Evolutionary conservation across 2,797 vertebrate genomes (phyloP).

Genomic region (Sebastes reedi): DNA sequence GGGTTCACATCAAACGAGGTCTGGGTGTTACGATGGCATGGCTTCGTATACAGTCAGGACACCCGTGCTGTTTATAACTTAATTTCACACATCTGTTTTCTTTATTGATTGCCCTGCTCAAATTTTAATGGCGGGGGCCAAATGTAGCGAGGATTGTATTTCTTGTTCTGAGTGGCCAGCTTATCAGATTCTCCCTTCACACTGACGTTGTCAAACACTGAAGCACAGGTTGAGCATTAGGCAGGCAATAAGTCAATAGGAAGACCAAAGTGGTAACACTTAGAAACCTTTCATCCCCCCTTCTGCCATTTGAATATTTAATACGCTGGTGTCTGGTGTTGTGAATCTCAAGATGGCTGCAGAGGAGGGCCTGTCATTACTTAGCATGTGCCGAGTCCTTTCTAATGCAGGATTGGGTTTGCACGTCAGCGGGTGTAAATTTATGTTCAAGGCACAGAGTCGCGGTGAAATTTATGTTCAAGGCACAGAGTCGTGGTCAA

Average conservation of each 20-base stretch:
- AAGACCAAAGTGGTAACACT: constrained; percentile 64
- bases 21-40: constrained; percentile 16
- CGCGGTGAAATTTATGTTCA: constrained; percentile 73
- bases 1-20: constrained; percentile 39
- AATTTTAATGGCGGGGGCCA: constrained; percentile 42
- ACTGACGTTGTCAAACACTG: constrained; percentile 48
- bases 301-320: constrained; percentile 65
- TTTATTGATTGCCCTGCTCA: constrained; percentile 52
- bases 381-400: constrained; percentile 54
- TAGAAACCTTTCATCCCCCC: constrained; percentile 53
- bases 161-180: constrained; percentile 40
- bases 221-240: constrained; percentile 36
- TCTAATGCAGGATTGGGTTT: constrained; percentile 61
- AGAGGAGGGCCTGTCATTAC: constrained; percentile 62
- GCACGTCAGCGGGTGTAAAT: constrained; percentile 73
- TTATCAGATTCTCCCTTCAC: constrained; percentile 55
- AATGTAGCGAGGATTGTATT: constrained; percentile 52
- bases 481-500: constrained; percentile 53
- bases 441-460: constrained; percentile 72
- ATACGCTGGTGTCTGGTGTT: constrained; percentile 62
- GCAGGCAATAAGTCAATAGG: constrained; percentile 61
- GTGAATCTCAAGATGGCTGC: constrained; percentile 60
- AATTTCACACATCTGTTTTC: constrained; percentile 52
- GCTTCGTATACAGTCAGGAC: constrained; percentile 13
- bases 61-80: constrained; percentile 31